These are phyloP conservation scores for Tiaroga cobitis DNA, from an alignment of 2,797 vertebrate species.

Conservation along the genomic window DNA sequence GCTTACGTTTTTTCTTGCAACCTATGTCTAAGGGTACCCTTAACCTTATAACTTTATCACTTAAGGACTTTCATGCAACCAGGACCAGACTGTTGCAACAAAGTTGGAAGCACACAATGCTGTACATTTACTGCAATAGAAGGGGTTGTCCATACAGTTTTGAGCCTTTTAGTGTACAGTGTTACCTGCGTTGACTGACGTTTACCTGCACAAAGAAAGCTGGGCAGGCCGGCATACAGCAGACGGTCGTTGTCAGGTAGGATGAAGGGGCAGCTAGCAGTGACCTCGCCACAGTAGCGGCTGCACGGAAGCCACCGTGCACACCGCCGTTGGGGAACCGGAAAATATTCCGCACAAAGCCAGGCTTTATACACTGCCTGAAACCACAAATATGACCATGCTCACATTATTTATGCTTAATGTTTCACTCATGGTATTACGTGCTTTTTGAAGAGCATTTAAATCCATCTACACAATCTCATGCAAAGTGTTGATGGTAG, in stretches of 20 bases:
- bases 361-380: slow-evolving; percentile 89
- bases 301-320: slow-evolving; percentile 85
- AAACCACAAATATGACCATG: slow-evolving; percentile 28
- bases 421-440: neutral
- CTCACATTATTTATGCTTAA: neutral
- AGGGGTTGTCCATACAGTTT: neutral
- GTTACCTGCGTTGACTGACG: slow-evolving; percentile 12
- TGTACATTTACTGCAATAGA: neutral
- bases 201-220: slow-evolving; percentile 88
- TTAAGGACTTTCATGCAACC: neutral
- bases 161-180: neutral
- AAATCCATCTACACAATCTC: neutral
- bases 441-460: neutral
- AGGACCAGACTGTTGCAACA: neutral
- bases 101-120: neutral
- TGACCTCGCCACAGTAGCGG: slow-evolving; percentile 88
- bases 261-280: slow-evolving; percentile 87
- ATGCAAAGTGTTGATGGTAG: neutral
- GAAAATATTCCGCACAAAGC: slow-evolving; percentile 89
- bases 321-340: slow-evolving; percentile 85
- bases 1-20: neutral
- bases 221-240: slow-evolving; percentile 87
- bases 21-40: neutral
- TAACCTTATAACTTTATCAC: neutral
- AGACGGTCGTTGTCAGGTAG: slow-evolving; percentile 87